Base-by-base conservation (phyloP, 2,113 vertebrate species). In the Synchiropus splendidus region DNA sequence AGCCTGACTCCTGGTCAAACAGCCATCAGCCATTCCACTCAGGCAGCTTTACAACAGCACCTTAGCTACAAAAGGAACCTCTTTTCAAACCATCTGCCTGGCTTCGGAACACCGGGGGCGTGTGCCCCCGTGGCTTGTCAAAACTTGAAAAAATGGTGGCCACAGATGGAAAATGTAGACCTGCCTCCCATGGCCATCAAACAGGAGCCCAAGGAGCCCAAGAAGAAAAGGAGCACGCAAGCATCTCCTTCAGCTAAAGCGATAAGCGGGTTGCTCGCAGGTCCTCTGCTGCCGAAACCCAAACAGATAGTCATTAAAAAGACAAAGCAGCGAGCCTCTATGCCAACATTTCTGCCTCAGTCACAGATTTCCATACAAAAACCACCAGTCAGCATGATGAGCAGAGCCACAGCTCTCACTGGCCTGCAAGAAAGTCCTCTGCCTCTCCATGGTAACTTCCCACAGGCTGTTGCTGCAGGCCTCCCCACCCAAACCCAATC, bases 1-100 rank as follows among this genome's bases (percentile, higher is more conserved):
- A 70, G 77, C 6, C 41, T 85, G 41, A 77, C 81, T 54, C 72
- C 80, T 41, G 64, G 67, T 38, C 76, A 79, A 59, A 61, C 79
- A 36, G 61, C 80, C 45, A 85, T 91, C 45, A 89, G 89, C 58
- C 87, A 89, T 78, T 90, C 85, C 72, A 89, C 92, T 39, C 93
- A 97, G 86, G 85, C 90, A 44, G 92, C 91, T 47, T 80, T 98
- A 58, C 94, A 98, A 74, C 92, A 96, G 48, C 93, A 94, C 72
- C 92, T 98, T 65, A 91, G 93, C 63, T 89, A 96, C 76, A 93
- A 90, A 64, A 89, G 94, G 55, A 92, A 87, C 69, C 92, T 98
- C 53, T 97, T 97, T 59, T 66, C 81, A 60, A 88, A 56, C 54
- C 69, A 18, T 84, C 87, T 64, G 0, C 46, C 78, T n/a, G 42